Evolutionary conservation across 1,140 invertebrate genomes (phyloP), one percentile per base, ranked within the genome.

Genomic region (Diprion similis): DNA sequence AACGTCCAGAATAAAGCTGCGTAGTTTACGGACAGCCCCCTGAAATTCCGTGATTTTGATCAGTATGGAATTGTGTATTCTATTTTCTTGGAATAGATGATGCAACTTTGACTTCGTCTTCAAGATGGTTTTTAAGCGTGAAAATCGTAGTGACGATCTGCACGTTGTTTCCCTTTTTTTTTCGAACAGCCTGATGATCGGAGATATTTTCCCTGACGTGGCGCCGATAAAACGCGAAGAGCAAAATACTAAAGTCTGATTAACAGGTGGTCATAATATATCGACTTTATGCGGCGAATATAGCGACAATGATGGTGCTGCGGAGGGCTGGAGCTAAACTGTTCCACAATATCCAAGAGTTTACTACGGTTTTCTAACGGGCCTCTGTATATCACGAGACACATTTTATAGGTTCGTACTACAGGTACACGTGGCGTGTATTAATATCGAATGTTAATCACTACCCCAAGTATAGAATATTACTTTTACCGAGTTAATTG

Each of bases 381-480:
- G 64, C 45, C 51, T 68, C 13, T 10, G 68, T 51, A 59, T 64
- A 51, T 64, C 46, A 73, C 68, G 48, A 67, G 66, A 51, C 51
- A 73, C 71, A 24, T 64, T 24, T 68, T 66, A 51, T 72, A 66
- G 66, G 71, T 67, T 48, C 71, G 66, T 66, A 47, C 47, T 19
- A 47, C 46, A 17, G 51, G 46, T 15, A 10, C 70, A 45, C 24
- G 11, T 71, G 11, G 19, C 66, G 17, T 71, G 24, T 67, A 73
- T 68, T 67, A 66, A 66, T 79, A 80, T 75, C 77, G 80, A 83
- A 81, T 73, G 75, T 75, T 76, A 46, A 78, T 84, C 81, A 80
- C 70, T 74, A 74, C 74, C 74, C 74, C 78, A 79, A 81, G 81
- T 76, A 74, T 69, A 71, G 71, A 75, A 75, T 69, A 77, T 48